Evolutionary conservation across 2,888 invertebrate genomes (phyloP), one percentile per base, ranked within the genome.

Genomic region (Baronia brevicornis): DNA sequence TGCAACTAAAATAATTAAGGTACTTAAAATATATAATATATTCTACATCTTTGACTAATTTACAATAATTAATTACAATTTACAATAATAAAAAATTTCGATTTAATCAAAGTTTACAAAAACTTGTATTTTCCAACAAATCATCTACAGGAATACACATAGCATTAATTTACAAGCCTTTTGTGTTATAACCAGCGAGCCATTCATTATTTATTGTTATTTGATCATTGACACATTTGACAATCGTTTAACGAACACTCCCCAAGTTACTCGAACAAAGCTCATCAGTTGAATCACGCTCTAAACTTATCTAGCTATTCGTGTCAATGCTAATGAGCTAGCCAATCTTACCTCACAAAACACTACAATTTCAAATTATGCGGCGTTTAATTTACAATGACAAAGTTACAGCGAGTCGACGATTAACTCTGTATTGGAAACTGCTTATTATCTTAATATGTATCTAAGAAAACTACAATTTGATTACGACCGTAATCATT

Each of bases 261-360:
- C 38, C 35, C 40, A 39, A 40, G 39, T 47, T 11, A 28, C 24
- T 25, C 28, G 42, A 56, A 51, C 48, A 53, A 54, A 57, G 54
- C 55, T 47, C 56, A 51, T 54, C 54, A 50, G 17, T 3, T 34
- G 29, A 29, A 18, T 38, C 35, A 35, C 45, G 43, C 61, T 60
- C 59, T 62, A 58, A 60, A 61, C 54, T 53, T 57, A 61, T 67
- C 67, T 51, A 47, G 56, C 55, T 62, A 67, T 70, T 69, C 58
- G 64, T 69, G 70, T 64, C 61, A 62, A 67, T 68, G 65, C 58
- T 75, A 74, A 74, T 75, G 71, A 68, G 59, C 55, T 57, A 52
- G 60, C 61, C 62, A 64, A 63, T 66, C 64, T 61, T 33, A 44
- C 59, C 55, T 67, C 60, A 50, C 60, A 60, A 60, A 63, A 55